These are phyloP conservation scores for Taphrorychus bicolor DNA, from an alignment of 2,888 invertebrate species.

Conservation along the genomic window DNA sequence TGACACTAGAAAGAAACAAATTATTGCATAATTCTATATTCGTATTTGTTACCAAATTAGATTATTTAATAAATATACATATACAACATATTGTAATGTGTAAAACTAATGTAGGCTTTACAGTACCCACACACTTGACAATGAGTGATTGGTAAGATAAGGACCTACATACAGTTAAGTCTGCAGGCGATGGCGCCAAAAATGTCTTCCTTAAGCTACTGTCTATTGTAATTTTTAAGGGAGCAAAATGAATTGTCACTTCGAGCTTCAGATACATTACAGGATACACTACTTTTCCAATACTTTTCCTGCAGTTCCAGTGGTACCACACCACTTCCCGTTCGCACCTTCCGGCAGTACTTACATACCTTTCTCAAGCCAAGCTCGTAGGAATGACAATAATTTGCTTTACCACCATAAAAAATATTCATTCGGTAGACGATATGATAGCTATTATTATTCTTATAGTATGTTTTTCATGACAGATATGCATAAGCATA, in stretches of 20 bases:
- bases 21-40: conserved; percentile 26
- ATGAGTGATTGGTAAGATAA: neutral
- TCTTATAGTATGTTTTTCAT: neutral
- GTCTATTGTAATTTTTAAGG: conserved; percentile 53
- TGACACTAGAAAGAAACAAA: conserved; percentile 6
- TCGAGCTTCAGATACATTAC: conserved; percentile 46
- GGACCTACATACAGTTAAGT: conserved; percentile 55
- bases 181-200: conserved; percentile 57
- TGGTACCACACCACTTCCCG: neutral
- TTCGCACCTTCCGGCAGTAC: neutral
- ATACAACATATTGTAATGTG: conserved; percentile 7
- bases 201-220: conserved; percentile 59
- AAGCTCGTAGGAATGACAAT: conserved; percentile 60
- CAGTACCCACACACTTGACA: conserved; percentile 46
- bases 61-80: conserved; percentile 25
- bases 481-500: neutral
- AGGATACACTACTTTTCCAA: neutral
- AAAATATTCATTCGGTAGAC: conserved; percentile 23
- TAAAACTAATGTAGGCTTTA: conserved; percentile 17
- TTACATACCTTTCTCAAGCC: neutral
- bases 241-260: conserved; percentile 54
- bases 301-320: neutral
- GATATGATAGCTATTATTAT: neutral
- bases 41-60: conserved; percentile 36
- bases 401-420: conserved; percentile 37